phyloP scores from a whole-genome alignment of 2,888 invertebrate species.

The Theretra japonica region DNA sequence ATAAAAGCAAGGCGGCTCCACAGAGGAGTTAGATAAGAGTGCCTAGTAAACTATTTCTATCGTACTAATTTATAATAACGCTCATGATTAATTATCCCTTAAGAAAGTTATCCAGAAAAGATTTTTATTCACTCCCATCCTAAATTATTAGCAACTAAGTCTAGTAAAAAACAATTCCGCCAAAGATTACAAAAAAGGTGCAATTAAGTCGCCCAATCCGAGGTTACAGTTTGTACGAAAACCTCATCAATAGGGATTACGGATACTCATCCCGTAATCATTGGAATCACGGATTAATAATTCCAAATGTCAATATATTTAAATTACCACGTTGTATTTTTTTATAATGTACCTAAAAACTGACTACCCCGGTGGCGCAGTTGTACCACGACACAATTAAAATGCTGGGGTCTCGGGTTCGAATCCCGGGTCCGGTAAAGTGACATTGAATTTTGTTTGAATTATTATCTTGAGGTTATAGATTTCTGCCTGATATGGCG shows the following conservation, averaged over 20 bases:
- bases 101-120: background rate
- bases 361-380: too few relatives aligned
- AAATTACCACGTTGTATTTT: background rate
- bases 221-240: constrained; percentile 7
- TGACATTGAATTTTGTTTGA: too few relatives aligned
- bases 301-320: background rate
- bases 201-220: constrained; percentile 19
- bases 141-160: background rate
- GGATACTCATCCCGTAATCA: constrained; percentile 14
- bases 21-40: too few relatives aligned
- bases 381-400: too few relatives aligned
- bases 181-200: constrained; percentile 21
- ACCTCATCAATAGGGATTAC: constrained; percentile 10
- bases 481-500: too few relatives aligned
- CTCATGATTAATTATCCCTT: background rate
- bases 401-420: too few relatives aligned
- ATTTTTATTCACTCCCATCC: background rate
- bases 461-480: too few relatives aligned
- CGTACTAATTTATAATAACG: too few relatives aligned
- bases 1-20: too few relatives aligned
- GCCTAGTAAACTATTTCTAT: too few relatives aligned
- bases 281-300: constrained; percentile 1
- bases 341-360: background rate
- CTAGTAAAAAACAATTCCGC: constrained; percentile 8
- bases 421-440: too few relatives aligned